Conservation (phyloP, 2,888 invertebrate species). For the Caenorhabditis sulstoni region DNA sequence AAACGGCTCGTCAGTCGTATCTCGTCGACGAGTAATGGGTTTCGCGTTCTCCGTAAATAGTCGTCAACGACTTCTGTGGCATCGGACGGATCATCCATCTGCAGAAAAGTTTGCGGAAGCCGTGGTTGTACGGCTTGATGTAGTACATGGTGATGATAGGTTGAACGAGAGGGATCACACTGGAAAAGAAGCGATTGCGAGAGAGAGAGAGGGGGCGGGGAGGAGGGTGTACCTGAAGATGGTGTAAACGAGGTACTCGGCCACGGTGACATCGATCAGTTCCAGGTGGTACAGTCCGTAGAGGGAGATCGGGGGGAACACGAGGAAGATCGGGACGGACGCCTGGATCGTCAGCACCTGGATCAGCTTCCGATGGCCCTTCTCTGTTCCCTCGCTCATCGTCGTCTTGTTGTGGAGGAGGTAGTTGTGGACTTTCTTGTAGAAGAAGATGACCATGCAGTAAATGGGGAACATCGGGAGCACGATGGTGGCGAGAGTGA, state of each 20-base stretch:
- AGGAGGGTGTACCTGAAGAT: conserved; percentile 67
- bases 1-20: conserved; percentile 25
- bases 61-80: conserved; percentile 42
- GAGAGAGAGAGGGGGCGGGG: background rate
- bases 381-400: conserved; percentile 55
- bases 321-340: conserved; percentile 67
- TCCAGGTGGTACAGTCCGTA: conserved; percentile 71
- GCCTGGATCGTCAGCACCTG: conserved; percentile 72
- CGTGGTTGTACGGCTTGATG: conserved; percentile 66
- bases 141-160: conserved; percentile 68
- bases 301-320: conserved; percentile 71
- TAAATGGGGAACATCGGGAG: conserved; percentile 75
- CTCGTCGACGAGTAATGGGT: conserved; percentile 47
- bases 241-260: conserved; percentile 70
- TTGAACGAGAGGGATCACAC: conserved; percentile 63
- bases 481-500: conserved; percentile 69
- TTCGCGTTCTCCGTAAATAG: conserved; percentile 36
- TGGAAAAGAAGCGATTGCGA: conserved; percentile 33
- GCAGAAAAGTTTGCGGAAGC: conserved; percentile 56
- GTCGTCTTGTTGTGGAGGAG: conserved; percentile 51
- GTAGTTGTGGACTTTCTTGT: conserved; percentile 63
- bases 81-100: conserved; percentile 50
- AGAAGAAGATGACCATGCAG: conserved; percentile 64
- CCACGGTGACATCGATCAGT: conserved; percentile 63
- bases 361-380: conserved; percentile 56